Evolutionary conservation across 2,797 vertebrate genomes (phyloP).

Genomic region (Sciurus vulgaris): DNA sequence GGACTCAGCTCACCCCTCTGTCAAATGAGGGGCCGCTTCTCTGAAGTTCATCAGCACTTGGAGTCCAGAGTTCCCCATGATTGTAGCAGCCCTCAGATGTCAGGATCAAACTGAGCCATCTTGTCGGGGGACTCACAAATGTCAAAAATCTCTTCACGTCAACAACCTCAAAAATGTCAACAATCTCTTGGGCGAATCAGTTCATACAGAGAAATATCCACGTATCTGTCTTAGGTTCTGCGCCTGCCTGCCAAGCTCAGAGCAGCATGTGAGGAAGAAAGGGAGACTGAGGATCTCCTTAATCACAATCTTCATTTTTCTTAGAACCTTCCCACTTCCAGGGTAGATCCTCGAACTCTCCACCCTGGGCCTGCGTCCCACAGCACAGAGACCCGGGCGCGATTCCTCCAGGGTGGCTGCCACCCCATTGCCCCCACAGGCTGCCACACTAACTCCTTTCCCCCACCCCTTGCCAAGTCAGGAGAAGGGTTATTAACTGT

Average conservation of each 20-base stretch:
- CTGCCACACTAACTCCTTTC: background rate
- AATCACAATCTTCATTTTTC: no score
- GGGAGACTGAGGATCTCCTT: fast-evolving
- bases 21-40: fast-evolving
- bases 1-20: background rate
- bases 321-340: no score
- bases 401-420: background rate
- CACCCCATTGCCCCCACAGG: fast-evolving
- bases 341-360: background rate
- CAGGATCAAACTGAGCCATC: background rate
- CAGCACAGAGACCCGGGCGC: background rate
- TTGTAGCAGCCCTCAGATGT: background rate
- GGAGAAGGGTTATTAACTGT: background rate
- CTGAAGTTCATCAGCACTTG: background rate
- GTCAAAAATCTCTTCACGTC: background rate
- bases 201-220: background rate
- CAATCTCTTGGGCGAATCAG: background rate
- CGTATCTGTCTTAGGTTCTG: background rate
- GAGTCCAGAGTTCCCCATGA: fast-evolving
- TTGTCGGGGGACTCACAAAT: background rate
- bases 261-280: fast-evolving
- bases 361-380: background rate
- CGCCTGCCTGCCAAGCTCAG: background rate
- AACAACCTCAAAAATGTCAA: background rate
- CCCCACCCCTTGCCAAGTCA: background rate